phyloP scores from a whole-genome alignment of 2,888 invertebrate species.

The Philonicus albiceps region DNA sequence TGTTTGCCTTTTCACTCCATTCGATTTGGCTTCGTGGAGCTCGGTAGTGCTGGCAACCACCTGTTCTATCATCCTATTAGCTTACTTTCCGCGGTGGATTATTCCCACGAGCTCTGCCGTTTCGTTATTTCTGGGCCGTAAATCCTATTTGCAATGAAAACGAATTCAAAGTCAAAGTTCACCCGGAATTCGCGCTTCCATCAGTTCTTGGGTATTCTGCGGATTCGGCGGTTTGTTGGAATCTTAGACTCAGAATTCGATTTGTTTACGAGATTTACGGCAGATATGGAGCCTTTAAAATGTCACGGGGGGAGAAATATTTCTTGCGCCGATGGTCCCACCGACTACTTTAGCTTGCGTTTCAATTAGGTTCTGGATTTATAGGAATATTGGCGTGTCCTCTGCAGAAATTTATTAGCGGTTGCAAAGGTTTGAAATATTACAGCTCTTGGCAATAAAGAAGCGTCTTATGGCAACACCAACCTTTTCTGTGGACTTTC shows the following conservation, averaged over 20 bases:
- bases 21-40: conserved; percentile 16
- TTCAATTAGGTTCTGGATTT: not conserved
- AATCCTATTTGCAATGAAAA: conserved; percentile 6
- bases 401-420: not conserved
- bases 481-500: not conserved
- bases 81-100: not conserved
- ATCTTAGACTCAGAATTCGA: not conserved
- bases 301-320: not conserved
- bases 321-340: not conserved
- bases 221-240: not conserved
- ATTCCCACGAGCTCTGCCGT: not conserved
- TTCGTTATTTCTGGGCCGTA: conserved; percentile 2
- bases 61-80: conserved; percentile 37
- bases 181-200: not conserved
- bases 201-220: not conserved
- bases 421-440: not conserved
- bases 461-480: not conserved
- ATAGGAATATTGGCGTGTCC: not conserved
- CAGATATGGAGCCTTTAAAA: not conserved
- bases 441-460: not conserved
- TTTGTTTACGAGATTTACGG: conserved; percentile 24
- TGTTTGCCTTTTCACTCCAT: conserved; percentile 40
- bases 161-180: not conserved
- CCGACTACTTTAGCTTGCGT: not conserved
- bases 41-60: conserved; percentile 23